phyloP scores from a whole-genome alignment of 1,140 invertebrate species.

The Radopholus similis region DNA sequence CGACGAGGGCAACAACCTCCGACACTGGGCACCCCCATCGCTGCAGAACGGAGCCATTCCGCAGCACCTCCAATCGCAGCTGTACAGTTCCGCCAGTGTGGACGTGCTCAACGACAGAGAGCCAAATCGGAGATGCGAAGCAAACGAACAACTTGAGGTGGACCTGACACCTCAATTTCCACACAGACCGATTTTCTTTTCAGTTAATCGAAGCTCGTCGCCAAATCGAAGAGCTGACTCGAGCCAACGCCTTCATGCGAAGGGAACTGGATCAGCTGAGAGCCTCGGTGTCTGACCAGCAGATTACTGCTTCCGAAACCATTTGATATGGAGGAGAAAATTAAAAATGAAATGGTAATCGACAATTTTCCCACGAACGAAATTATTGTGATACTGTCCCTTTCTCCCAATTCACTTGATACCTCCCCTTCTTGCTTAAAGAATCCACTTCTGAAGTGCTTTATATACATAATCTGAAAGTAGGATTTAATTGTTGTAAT shows the following conservation, averaged over 20 bases:
- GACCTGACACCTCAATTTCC: background rate
- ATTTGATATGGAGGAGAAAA: background rate
- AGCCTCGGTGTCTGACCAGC: too few species aligned
- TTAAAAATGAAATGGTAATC: background rate
- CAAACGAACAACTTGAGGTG: constrained; percentile 9
- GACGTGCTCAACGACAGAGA: constrained; percentile 19
- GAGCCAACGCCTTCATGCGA: constrained; percentile 31
- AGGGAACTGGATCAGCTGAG: constrained; percentile 3
- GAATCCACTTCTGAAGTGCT: too few species aligned
- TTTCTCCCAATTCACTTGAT: too few species aligned
- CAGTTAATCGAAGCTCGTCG: constrained; percentile 38
- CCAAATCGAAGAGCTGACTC: constrained; percentile 30
- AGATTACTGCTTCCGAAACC: background rate
- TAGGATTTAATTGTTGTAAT: too few species aligned
- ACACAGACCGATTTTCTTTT: constrained; percentile 12
- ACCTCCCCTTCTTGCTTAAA: too few species aligned
- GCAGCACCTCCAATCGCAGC: constrained; percentile 1
- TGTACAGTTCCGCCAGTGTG: constrained; percentile 20
- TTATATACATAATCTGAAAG: too few species aligned
- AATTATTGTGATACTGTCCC: too few species aligned
- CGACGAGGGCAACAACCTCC: background rate
- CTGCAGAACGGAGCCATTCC: background rate
- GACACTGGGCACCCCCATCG: background rate
- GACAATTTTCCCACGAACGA: background rate
- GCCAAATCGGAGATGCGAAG: background rate